phyloP scores from a whole-genome alignment of 2,113 vertebrate genomes.

The Dicaeum eximium region DNA sequence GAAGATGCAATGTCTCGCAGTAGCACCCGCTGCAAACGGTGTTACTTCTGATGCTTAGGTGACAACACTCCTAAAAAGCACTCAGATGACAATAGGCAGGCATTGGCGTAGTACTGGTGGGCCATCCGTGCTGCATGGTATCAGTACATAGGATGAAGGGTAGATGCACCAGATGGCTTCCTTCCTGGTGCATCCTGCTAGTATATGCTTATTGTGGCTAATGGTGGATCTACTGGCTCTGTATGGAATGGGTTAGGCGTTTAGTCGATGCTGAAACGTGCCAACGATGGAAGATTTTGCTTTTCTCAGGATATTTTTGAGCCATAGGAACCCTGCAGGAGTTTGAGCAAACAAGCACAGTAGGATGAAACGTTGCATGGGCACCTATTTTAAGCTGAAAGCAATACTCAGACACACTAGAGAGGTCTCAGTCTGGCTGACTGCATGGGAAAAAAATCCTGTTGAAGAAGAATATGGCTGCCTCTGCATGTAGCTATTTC shows the following conservation, averaged over 20 bases:
- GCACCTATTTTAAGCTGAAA: constrained; percentile 70
- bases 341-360: constrained; percentile 67
- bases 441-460: constrained; percentile 78
- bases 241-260: constrained; percentile 63
- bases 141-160: constrained; percentile 60
- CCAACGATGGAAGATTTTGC: constrained; percentile 71
- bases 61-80: constrained; percentile 49
- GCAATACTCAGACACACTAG: constrained; percentile 73
- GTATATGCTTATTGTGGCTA: constrained; percentile 56
- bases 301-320: constrained; percentile 78
- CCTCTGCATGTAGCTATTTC: constrained; percentile 83
- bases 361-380: constrained; percentile 75
- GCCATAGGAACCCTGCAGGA: constrained; percentile 72
- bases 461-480: constrained; percentile 79
- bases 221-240: constrained; percentile 68
- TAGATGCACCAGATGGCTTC: constrained; percentile 56
- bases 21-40: constrained; percentile 49
- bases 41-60: constrained; percentile 61
- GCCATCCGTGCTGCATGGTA: constrained; percentile 67
- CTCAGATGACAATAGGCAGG: constrained; percentile 56
- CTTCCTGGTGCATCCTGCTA: constrained; percentile 59
- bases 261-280: constrained; percentile 63
- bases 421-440: constrained; percentile 73
- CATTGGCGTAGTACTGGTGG: constrained; percentile 40
- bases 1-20: constrained; percentile 64